Evolutionary conservation across 2,888 invertebrate genomes (phyloP).

Genomic region (Drosophila neotestacea): DNA sequence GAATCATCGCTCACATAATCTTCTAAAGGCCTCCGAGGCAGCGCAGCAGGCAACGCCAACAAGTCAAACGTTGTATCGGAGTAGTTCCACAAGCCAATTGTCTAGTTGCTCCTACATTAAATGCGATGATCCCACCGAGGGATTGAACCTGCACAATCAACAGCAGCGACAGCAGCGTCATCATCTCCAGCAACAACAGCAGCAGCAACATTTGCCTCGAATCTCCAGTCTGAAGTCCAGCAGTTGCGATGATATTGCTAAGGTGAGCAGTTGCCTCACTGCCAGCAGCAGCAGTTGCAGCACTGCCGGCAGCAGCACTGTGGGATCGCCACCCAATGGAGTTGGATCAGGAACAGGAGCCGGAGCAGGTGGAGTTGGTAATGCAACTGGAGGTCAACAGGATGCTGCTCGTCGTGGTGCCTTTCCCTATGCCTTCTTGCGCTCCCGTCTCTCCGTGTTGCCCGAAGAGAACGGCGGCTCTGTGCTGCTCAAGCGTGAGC

Average conservation of each 20-base stretch:
- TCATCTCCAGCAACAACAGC: conserved; percentile 51
- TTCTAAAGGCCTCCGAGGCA: conserved; percentile 83
- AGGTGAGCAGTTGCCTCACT: conserved; percentile 85
- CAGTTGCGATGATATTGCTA: conserved; percentile 90
- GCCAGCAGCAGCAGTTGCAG: conserved; percentile 53
- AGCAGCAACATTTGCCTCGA: conserved; percentile 48
- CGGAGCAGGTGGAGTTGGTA: neutral
- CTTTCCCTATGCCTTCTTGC: conserved; percentile 91
- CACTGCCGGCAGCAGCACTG: conserved; percentile 48
- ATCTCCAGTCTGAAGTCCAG: conserved; percentile 87
- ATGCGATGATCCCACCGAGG: conserved; percentile 93
- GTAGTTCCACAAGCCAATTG: conserved; percentile 91
- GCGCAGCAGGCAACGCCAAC: conserved; percentile 65
- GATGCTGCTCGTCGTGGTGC: conserved; percentile 87
- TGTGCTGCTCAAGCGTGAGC: conserved; percentile 84
- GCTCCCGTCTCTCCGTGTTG: conserved; percentile 91
- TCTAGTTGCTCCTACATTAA: conserved; percentile 89
- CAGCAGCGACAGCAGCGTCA: conserved; percentile 38
- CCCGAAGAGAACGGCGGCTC: conserved; percentile 90
- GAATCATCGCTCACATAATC: conserved; percentile 86
- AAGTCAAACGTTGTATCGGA: conserved; percentile 87
- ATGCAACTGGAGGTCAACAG: conserved; percentile 36
- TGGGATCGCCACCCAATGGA: conserved; percentile 56
- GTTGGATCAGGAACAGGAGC: neutral
- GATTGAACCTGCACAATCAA: conserved; percentile 87